These are phyloP conservation scores for Sesamia inferens DNA, from an alignment of 2,888 invertebrate genomes.

Conservation along the genomic window DNA sequence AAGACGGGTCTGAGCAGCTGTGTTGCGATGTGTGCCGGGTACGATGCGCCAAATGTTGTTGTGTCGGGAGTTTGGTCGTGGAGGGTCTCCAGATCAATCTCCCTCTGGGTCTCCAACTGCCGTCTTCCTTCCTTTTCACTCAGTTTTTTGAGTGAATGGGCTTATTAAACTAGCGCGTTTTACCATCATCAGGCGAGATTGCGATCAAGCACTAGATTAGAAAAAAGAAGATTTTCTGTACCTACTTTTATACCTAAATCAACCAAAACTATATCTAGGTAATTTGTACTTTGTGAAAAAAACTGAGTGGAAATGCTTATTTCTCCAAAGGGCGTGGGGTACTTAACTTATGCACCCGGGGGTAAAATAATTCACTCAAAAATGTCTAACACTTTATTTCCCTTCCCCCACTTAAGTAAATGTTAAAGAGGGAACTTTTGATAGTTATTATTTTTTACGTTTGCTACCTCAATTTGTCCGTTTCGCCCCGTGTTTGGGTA, in stretches of 20 bases:
- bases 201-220: too few species aligned
- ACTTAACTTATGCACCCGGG: conserved; percentile 75
- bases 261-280: not conserved
- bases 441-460: conserved; percentile 64
- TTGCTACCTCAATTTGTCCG: conserved; percentile 55
- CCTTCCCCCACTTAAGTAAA: conserved; percentile 67
- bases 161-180: too few species aligned
- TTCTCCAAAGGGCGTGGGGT: conserved; percentile 66
- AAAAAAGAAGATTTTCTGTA: not conserved
- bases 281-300: conserved; percentile 27
- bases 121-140: too few species aligned
- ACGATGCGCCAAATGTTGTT: too few species aligned
- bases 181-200: too few species aligned
- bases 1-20: too few species aligned
- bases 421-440: conserved; percentile 70
- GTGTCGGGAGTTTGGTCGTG: too few species aligned
- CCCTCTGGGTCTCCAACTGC: too few species aligned
- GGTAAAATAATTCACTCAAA: conserved; percentile 76
- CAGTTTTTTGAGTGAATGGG: too few species aligned
- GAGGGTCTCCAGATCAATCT: too few species aligned
- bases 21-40: too few species aligned
- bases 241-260: not conserved
- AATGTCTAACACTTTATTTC: conserved; percentile 76
- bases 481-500: conserved; percentile 30
- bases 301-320: conserved; percentile 57